Evolutionary conservation across 2,888 invertebrate genomes (phyloP), one percentile per base, ranked within the genome.

Genomic region (Mamestra brassicae): DNA sequence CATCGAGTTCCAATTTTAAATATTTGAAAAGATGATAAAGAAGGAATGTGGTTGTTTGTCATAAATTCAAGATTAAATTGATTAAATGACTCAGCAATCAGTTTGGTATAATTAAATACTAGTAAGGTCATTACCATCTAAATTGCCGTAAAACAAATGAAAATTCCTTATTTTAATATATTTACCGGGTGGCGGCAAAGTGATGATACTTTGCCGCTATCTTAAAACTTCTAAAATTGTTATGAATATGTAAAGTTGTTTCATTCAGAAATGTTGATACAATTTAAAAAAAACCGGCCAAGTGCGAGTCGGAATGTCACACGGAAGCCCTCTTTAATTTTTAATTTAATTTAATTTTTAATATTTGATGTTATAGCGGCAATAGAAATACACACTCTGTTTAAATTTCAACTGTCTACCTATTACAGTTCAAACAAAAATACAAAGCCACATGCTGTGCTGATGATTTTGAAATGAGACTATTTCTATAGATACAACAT

Each of bases 11-110:
- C 11, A 15, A 13, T 17, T 52, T 64, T 26, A 42, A 65, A 38
- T 15, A 4, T 50, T 17, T 52, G 17, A 67, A 11, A 13, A 17
- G 15, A 10, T 26, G 10, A 17, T 45, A n/a, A 5, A 34, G 7
- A 6, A 68, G 42, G 68, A 71, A 69, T 69, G 45, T 57, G 11
- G 70, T 55, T 45, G 6, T 45, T 45, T n/a, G 3, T 13, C 70
- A 26, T 55, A 36, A 38, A 69, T 26, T 26, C 15, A 6, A 6
- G 26, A 38, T 50, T 13, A 36, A 13, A 13, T 68, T 54, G 34
- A 52, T 54, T 13, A 34, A 34, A 34, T 45, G 10, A 45, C 13
- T 36, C 5, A 54, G 34, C 45, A 68, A 13, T 7, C 10, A 11
- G 42, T 42, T 7, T 38, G 47, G 38, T 57, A 6, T 38, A 50